Evolutionary conservation across 2,113 vertebrate genomes (phyloP), one percentile per base, ranked within the genome.

Genomic region (Lamprotornis superbus): DNA sequence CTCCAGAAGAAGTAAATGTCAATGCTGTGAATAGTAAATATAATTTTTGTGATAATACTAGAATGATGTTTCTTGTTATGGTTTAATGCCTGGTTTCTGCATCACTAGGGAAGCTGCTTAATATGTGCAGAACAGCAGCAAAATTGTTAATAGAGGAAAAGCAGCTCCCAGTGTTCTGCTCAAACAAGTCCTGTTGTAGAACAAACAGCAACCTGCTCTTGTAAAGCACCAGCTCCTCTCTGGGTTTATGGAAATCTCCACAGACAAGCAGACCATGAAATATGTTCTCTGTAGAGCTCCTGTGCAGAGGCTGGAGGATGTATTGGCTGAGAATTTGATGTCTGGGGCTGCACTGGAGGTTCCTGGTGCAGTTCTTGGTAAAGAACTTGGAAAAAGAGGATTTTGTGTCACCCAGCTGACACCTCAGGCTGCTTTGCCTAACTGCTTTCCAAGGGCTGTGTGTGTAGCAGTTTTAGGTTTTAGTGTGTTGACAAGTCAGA

Each of bases 91-190:
- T 90, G 3, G 0, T 90, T 91, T 88, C 75, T 95, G 68, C 90
- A 78, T 86, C 87, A 30, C 71, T 71, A 5, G 67, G 71, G 87
- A 83, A 90, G 57, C 84, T 96, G 59, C 59, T 90, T 67, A 93
- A 64, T 25, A 74, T 49, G 68, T 88, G 82, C 87, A 94, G 82
- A 88, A 39, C 30, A 94, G 85, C 75, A 93, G 89, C 74, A 94
- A 85, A 93, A 86, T 78, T 86, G 71, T 60, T 83, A 60, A 57
- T 67, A 37, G 76, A 82, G 84, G 47, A 56, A 81, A 55, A 64
- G 74, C 47, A 83, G 79, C 75, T 95, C 28, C 0, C 57, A 61
- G 77, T 31, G 70, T 63, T 94, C 47, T 91, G 77, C 87, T 91
- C 79, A 75, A 80, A 74, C 57, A 85, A 63, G 78, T 57, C 6